A percentile compares a stretch with the other conserved stretches of the same genome.
phyloP scores from a whole-genome alignment of 2,797 vertebrate species.

The Podargus strigoides region DNA sequence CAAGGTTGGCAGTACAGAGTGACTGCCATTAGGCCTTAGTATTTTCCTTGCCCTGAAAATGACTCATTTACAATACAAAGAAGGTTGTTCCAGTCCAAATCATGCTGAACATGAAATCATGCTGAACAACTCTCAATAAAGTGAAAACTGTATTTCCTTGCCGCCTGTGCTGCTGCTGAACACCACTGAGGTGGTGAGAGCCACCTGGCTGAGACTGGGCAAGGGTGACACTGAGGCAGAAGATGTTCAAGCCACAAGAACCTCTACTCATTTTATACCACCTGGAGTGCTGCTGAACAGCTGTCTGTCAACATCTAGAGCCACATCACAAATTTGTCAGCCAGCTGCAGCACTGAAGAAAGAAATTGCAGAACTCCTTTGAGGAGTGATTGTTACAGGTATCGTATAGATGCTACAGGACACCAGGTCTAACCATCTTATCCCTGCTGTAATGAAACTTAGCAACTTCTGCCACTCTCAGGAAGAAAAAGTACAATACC shows the following conservation, averaged over 20 bases:
- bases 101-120: background rate
- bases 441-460: background rate
- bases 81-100: background rate
- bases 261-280: background rate
- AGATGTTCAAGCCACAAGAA: background rate
- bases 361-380: fast-evolving
- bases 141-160: background rate
- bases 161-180: background rate
- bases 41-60: fast-evolving
- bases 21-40: background rate
- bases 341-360: background rate
- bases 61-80: background rate
- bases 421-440: background rate
- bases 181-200: background rate
- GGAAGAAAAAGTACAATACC: background rate
- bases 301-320: background rate
- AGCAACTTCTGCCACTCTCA: background rate
- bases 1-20: background rate
- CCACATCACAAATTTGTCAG: background rate
- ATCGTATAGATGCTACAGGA: fast-evolving
- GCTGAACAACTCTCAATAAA: background rate
- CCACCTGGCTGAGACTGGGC: background rate
- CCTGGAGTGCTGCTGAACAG: background rate
- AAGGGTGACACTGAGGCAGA: background rate
- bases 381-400: background rate